Percentiles rank a stretch among this genome's conserved stretches.
Evolutionary conservation across 2,113 vertebrate species (phyloP).

Genomic region (Antigone vipio): DNA sequence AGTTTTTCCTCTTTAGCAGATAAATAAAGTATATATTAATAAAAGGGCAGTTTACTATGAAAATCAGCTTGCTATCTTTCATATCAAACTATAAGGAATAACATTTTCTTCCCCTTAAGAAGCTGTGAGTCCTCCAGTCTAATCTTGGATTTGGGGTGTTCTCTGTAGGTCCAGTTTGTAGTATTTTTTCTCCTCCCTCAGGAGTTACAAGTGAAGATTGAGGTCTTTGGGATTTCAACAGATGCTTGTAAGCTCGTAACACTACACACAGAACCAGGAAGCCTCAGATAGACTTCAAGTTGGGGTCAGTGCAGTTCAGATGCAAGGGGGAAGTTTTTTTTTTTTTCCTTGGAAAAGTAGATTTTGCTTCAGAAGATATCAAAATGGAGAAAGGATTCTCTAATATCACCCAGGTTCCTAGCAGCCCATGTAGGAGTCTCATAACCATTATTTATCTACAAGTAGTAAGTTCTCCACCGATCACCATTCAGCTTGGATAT

Average conservation of each 20-base stretch:
- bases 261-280: background rate
- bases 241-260: background rate
- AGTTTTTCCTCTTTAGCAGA: background rate
- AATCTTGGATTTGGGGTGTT: background rate
- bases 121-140: background rate
- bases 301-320: background rate
- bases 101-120: background rate
- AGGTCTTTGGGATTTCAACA: background rate
- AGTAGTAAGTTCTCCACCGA: background rate
- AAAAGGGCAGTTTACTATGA: background rate
- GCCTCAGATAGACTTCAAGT: background rate
- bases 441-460: background rate
- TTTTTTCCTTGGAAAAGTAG: background rate
- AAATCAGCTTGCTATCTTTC: background rate
- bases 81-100: background rate
- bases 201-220: background rate
- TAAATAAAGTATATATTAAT: background rate
- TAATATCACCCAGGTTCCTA: background rate
- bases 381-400: background rate
- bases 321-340: background rate
- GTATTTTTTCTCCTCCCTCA: too few species aligned
- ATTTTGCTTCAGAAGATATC: background rate
- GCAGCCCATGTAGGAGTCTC: fast-evolving
- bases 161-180: background rate
- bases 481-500: background rate